Conservation (phyloP, 2,888 invertebrate genomes). For the Pollenia labialis region DNA sequence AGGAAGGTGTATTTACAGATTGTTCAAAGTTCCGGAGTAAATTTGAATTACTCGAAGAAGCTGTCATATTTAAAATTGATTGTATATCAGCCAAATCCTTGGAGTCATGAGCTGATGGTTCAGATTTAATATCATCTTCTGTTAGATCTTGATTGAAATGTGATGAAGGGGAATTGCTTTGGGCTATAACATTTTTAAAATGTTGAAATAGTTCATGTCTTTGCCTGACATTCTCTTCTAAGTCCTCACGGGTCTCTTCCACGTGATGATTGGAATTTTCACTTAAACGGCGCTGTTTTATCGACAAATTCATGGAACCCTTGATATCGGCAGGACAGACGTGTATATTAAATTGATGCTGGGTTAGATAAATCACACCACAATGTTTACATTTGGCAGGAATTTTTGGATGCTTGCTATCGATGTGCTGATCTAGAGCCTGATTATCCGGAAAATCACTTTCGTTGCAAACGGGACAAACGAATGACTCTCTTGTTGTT, state of each 20-base stretch:
- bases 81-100: conserved; percentile 94
- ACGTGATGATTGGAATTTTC: conserved; percentile 61
- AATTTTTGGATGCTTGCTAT: conserved; percentile 88
- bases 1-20: conserved; percentile 84
- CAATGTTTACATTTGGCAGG: conserved; percentile 90
- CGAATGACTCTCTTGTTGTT: conserved; percentile 72
- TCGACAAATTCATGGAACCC: conserved; percentile 41
- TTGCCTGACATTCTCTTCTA: conserved; percentile 76
- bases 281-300: conserved; percentile 73
- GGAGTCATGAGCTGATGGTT: conserved; percentile 85
- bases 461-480: conserved; percentile 88
- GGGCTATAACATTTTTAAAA: conserved; percentile 88
- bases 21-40: conserved; percentile 87
- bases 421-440: conserved; percentile 87
- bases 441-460: conserved; percentile 86
- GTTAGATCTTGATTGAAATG: conserved; percentile 74
- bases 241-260: conserved; percentile 46
- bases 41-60: conserved; percentile 86
- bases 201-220: conserved; percentile 93
- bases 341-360: conserved; percentile 89
- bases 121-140: conserved; percentile 74
- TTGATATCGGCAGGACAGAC: conserved; percentile 82
- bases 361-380: conserved; percentile 89
- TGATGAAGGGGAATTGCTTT: conserved; percentile 78
- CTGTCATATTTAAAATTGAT: conserved; percentile 92